Percentiles rank a stretch among this genome's conserved stretches.
These are phyloP conservation scores for Ceratoteleas bidentatus DNA, from an alignment of 1,140 invertebrate species.

Conservation along the genomic window DNA sequence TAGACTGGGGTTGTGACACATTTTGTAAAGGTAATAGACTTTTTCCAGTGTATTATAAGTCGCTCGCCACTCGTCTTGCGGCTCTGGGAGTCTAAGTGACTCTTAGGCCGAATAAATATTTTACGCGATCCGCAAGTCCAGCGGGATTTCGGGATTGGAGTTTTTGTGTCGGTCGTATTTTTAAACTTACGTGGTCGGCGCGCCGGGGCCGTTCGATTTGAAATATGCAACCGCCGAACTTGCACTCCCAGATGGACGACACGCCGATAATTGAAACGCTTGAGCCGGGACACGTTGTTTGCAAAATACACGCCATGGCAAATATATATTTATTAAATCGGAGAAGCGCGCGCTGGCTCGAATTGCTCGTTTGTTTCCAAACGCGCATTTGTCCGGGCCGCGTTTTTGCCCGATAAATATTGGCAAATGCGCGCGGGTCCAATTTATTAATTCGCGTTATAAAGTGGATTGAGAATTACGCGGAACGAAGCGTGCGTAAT, in stretches of 20 bases:
- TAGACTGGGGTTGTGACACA: not conserved
- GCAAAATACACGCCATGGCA: constrained; percentile 12
- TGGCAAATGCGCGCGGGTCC: not conserved
- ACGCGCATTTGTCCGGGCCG: not conserved
- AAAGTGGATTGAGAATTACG: not conserved
- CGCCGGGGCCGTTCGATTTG: constrained; percentile 25
- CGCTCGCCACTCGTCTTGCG: constrained; percentile 19
- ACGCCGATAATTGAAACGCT: constrained; percentile 27
- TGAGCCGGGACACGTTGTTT: constrained; percentile 13
- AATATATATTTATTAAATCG: constrained; percentile 13
- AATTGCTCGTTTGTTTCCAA: not conserved
- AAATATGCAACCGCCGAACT: constrained; percentile 44
- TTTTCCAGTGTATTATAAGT: constrained; percentile 38
- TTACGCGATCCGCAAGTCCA: constrained; percentile 13
- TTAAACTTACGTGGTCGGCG: constrained; percentile 30
- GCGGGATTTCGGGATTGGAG: constrained; percentile 43
- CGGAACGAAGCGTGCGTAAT: not conserved
- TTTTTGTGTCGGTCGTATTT: constrained; percentile 43
- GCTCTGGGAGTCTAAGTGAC: constrained; percentile 18
- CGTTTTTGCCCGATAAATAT: constrained; percentile 6
- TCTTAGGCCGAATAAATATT: constrained; percentile 41
- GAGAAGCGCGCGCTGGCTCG: not conserved
- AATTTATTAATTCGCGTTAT: constrained; percentile 2
- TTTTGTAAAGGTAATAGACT: constrained; percentile 19
- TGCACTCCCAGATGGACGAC: constrained; percentile 19